Evolutionary conservation across 2,888 invertebrate genomes (phyloP).

Genomic region (Phania funesta): DNA sequence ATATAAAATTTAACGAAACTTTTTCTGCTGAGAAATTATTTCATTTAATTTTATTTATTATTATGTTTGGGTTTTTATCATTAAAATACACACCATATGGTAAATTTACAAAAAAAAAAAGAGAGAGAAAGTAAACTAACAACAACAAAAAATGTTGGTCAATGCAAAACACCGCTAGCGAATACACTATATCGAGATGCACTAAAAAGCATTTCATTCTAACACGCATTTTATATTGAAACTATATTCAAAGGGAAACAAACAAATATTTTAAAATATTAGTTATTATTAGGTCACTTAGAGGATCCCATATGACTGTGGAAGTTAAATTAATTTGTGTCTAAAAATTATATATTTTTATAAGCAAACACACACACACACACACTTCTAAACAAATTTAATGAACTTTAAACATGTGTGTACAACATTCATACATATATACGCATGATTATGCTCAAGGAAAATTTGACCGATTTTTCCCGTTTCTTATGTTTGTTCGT

Average conservation of each 20-base stretch:
- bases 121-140: conserved; percentile 16
- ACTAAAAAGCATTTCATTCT: conserved; percentile 48
- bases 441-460: conserved; percentile 63
- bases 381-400: background rate
- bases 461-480: conserved; percentile 72
- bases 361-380: conserved; percentile 22
- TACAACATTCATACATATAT: conserved; percentile 43
- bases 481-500: conserved; percentile 66
- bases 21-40: conserved; percentile 20
- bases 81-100: conserved; percentile 54
- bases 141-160: conserved; percentile 18
- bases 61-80: conserved; percentile 2
- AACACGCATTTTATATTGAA: conserved; percentile 24
- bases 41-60: background rate
- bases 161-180: conserved; percentile 59
- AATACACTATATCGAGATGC: conserved; percentile 55
- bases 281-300: background rate
- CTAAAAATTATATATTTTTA: no score
- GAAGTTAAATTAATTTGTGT: background rate
- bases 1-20: conserved; percentile 55
- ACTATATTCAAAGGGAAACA: background rate
- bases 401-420: conserved; percentile 37
- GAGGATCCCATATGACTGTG: background rate
- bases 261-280: background rate
- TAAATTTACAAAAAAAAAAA: conserved; percentile 21